Base-by-base conservation (phyloP, 2,113 vertebrate species). In the Cynopterus brachyotis region DNA sequence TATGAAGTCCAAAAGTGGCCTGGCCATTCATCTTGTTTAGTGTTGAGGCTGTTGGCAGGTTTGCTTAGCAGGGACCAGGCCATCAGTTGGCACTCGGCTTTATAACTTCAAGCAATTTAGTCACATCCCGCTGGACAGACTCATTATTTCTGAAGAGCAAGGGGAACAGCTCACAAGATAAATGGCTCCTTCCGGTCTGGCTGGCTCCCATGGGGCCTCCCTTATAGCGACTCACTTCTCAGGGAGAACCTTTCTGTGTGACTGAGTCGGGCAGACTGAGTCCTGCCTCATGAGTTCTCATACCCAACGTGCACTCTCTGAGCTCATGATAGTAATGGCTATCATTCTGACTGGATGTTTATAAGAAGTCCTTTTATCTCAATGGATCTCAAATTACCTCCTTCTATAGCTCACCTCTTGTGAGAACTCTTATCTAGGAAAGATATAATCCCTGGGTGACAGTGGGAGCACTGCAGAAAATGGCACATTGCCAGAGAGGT, bases 131-230 rank as follows among this genome's bases (percentile, higher is more conserved):
- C 75, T 75, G 40, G 42, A 80, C 40, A 88, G 80, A 91, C 45
- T 96, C 72, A 75, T 92, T 96, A 92, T 95, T 96, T 96, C 96
- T 96, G 81, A 89, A 50, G 11, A 17, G 3, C 20, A 66, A 84
- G 53, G 57, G 78, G 91, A 79, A 1, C 59, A 59, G 30, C 15
- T 96, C 80, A 85, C 73, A 93, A 55, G 11, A 96, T 30, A 5
- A 42, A 94, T 60, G 1, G 4, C 53, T 76, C 47, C 90, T 90
- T 75, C 26, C 15, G 69, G 35, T 5, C 24, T 2, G 20, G 0
- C 8, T 0, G 0, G 26, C n/a, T 88, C 30, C 45, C 26, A 0
- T 10, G 12, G 66, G 70, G 17, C 28, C 32, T 67, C 70, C 42
- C 22, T 66, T 67, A 30, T 53, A 57, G 2, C 0, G 0, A 28